Conservation (phyloP, 1,140 invertebrate genomes). For the Euwallacea fornicatus region DNA sequence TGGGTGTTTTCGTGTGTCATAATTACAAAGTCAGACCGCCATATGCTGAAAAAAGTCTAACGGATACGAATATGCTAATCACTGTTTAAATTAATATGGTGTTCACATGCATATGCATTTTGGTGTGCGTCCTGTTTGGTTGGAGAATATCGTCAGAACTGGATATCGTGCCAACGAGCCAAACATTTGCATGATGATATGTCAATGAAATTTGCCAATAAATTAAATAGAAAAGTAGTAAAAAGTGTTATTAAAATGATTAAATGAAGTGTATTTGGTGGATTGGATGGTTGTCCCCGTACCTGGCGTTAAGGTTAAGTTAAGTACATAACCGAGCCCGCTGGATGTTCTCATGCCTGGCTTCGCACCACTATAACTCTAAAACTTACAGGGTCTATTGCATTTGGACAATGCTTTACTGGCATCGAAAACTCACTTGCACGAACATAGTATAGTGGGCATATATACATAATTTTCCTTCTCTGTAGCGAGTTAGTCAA, state of each 20-base stretch:
- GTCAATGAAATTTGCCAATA: slow-evolving; percentile 9
- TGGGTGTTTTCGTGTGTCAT: slow-evolving; percentile 45
- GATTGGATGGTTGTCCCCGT: too few relatives aligned
- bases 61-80: slow-evolving; percentile 54
- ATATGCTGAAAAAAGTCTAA: slow-evolving; percentile 51
- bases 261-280: too few relatives aligned
- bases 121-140: slow-evolving; percentile 40
- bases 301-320: too few relatives aligned
- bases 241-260: too few relatives aligned
- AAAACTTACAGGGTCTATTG: slow-evolving; percentile 27
- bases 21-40: slow-evolving; percentile 47
- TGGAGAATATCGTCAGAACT: neutral
- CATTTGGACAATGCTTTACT: slow-evolving; percentile 44
- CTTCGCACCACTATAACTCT: slow-evolving; percentile 3
- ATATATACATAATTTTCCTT: slow-evolving; percentile 52
- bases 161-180: neutral
- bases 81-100: slow-evolving; percentile 54
- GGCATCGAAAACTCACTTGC: slow-evolving; percentile 39
- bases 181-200: neutral
- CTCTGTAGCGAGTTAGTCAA: slow-evolving; percentile 52
- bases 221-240: too few relatives aligned
- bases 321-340: too few relatives aligned
- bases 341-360: neutral
- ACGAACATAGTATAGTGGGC: slow-evolving; percentile 19
- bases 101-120: slow-evolving; percentile 53